Evolutionary conservation across 2,888 invertebrate genomes (phyloP).

Genomic region (Teleogryllus oceanicus): DNA sequence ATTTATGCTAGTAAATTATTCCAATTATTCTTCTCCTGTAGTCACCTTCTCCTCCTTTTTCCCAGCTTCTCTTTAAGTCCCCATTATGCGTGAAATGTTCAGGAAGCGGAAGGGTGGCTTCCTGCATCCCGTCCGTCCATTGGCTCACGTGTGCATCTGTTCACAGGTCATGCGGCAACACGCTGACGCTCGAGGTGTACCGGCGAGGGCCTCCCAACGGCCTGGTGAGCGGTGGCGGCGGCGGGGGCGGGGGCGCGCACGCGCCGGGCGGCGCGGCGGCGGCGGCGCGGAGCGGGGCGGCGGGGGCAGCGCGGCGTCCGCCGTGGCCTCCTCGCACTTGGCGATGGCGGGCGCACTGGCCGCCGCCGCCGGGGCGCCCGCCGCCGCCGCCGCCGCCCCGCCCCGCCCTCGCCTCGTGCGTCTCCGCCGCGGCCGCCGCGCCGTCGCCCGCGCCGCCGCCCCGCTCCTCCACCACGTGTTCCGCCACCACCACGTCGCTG

Average conservation of each 20-base stretch:
- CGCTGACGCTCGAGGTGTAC: slow-evolving; percentile 69
- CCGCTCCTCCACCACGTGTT: slow-evolving; percentile 64
- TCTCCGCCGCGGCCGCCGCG: slow-evolving; percentile 41
- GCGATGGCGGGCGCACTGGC: slow-evolving; percentile 43
- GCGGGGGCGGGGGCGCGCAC: slow-evolving; percentile 25
- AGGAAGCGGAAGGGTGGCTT: too few species aligned
- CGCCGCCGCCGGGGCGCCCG: slow-evolving; percentile 48
- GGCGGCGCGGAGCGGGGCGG: slow-evolving; percentile 40
- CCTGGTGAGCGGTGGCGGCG: slow-evolving; percentile 42
- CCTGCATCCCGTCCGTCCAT: too few species aligned
- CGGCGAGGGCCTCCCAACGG: slow-evolving; percentile 54
- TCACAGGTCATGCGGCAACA: slow-evolving; percentile 67
- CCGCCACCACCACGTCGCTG: slow-evolving; percentile 53
- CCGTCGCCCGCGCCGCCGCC: slow-evolving; percentile 45
- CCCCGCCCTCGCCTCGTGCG: slow-evolving; percentile 46
- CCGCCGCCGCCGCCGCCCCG: slow-evolving; percentile 68
- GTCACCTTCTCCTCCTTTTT: too few species aligned
- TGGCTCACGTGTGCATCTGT: slow-evolving; percentile 4
- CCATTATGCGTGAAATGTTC: too few species aligned
- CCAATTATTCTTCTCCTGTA: too few species aligned
- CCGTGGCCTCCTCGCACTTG: slow-evolving; percentile 29
- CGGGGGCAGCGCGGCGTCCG: not conserved
- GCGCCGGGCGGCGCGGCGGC: slow-evolving; percentile 42
- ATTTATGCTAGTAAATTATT: too few species aligned
- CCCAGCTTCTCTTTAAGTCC: too few species aligned